phyloP scores from a whole-genome alignment of 2,888 invertebrate genomes.

The Ophion costatus region DNA sequence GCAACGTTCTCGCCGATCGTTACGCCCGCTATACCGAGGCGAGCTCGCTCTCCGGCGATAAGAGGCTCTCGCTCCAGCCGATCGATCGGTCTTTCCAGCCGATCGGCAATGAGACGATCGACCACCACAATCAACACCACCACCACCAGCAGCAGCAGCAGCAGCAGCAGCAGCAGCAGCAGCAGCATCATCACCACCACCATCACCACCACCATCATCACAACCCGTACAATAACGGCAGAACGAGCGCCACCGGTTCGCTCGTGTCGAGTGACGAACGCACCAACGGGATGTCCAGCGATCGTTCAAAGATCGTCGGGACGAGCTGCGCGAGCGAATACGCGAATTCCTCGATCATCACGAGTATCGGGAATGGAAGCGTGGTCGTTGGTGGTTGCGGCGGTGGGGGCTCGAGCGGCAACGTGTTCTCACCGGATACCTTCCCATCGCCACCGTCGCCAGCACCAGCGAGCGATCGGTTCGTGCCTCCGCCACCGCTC shows the following conservation, averaged over 20 bases:
- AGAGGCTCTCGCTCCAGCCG: slow-evolving; percentile 70
- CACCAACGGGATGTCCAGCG: slow-evolving; percentile 27
- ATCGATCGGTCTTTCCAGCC: slow-evolving; percentile 70
- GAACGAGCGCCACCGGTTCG: slow-evolving; percentile 7
- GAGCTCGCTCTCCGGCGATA: slow-evolving; percentile 71
- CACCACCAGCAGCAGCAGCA: no score
- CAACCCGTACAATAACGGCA: slow-evolving; percentile 55
- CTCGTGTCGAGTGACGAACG: slow-evolving; percentile 47
- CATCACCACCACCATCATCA: slow-evolving; percentile 56
- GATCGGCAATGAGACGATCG: slow-evolving; percentile 61
- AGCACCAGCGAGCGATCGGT: slow-evolving; percentile 85
- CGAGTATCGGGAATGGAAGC: slow-evolving; percentile 40
- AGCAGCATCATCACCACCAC: slow-evolving; percentile 32
- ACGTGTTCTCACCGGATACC: slow-evolving; percentile 85
- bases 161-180: no score
- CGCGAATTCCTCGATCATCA: slow-evolving; percentile 68
- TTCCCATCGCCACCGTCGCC: slow-evolving; percentile 86
- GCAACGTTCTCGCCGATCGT: slow-evolving; percentile 52
- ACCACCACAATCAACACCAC: slow-evolving; percentile 39
- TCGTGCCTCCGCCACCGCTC: slow-evolving; percentile 87
- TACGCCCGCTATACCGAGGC: slow-evolving; percentile 65
- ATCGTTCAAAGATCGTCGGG: slow-evolving; percentile 36
- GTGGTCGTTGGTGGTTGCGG: slow-evolving; percentile 21
- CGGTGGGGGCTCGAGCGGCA: slow-evolving; percentile 36
- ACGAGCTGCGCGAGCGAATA: slow-evolving; percentile 63